Conservation (phyloP, 2,888 invertebrate genomes). For the Drosophila hawaiiensis region DNA sequence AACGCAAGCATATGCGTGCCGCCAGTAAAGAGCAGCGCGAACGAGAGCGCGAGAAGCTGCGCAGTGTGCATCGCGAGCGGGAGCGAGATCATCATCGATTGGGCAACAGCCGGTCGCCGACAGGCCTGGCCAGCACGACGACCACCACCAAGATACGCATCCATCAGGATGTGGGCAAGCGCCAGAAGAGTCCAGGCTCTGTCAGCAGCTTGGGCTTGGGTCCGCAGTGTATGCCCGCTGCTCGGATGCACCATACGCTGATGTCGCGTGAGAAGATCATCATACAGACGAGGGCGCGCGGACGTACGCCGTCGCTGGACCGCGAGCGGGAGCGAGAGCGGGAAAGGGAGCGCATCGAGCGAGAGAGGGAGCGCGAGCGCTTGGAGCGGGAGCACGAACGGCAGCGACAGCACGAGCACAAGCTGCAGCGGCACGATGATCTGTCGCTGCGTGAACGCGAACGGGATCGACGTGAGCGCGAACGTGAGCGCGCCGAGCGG, state of each 20-base stretch:
- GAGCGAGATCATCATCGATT: conserved; percentile 85
- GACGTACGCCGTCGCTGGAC: conserved; percentile 83
- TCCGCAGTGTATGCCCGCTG: conserved; percentile 51
- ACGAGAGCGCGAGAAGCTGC: conserved; percentile 86
- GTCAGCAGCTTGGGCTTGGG: conserved; percentile 37
- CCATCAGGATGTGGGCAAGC: conserved; percentile 85
- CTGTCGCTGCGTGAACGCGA: conserved; percentile 84
- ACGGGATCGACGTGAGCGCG: conserved; percentile 87
- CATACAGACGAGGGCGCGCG: conserved; percentile 83
- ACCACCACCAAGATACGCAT: conserved; percentile 84
- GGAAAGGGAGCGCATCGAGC: conserved; percentile 64
- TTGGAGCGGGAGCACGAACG: conserved; percentile 74
- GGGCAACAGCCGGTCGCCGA: conserved; percentile 83
- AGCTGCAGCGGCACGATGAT: conserved; percentile 83
- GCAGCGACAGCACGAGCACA: conserved; percentile 75
- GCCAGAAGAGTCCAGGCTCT: conserved; percentile 86
- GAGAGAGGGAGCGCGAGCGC: conserved; percentile 62
- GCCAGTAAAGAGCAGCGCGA: conserved; percentile 83
- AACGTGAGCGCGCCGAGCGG: conserved; percentile 86
- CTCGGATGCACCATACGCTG: conserved; percentile 85
- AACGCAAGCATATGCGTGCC: conserved; percentile 82
- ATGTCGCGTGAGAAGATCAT: conserved; percentile 84
- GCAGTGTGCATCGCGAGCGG: conserved; percentile 84
- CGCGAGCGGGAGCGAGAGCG: conserved; percentile 68
- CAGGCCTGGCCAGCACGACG: conserved; percentile 59